Conservation (phyloP, 2,888 invertebrate species). For the Caenorhabditis imperialis region DNA sequence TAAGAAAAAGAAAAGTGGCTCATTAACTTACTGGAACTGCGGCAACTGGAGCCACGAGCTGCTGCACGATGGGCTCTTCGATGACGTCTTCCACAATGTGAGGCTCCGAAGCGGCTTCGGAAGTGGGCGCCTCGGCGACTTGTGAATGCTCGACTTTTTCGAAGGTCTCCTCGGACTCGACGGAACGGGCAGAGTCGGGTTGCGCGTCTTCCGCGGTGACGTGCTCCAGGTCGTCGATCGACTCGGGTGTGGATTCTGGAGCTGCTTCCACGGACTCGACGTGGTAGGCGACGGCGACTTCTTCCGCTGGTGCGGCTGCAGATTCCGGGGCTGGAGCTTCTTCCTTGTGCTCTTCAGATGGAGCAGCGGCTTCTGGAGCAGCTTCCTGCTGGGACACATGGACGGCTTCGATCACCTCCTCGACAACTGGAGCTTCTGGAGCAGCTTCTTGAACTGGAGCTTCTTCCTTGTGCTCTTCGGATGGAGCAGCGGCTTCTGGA, state of each 20-base stretch:
- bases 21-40: slow-evolving; percentile 44
- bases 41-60: slow-evolving; percentile 25
- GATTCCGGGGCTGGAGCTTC: background rate
- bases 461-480: slow-evolving; percentile 1
- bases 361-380: slow-evolving; percentile 8
- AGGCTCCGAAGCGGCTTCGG: slow-evolving; percentile 48
- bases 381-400: background rate
- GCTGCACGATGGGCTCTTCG: slow-evolving; percentile 15
- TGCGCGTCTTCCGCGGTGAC: slow-evolving; percentile 23
- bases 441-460: background rate
- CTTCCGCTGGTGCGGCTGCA: slow-evolving; percentile 18
- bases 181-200: slow-evolving; percentile 17
- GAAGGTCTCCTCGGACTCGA: slow-evolving; percentile 34
- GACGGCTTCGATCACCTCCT: slow-evolving; percentile 2
- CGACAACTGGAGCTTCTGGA: too few relatives aligned
- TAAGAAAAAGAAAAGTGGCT: background rate
- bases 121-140: slow-evolving; percentile 39
- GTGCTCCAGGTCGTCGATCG: slow-evolving; percentile 27
- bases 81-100: slow-evolving; percentile 49
- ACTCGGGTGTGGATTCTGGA: slow-evolving; percentile 8
- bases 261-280: slow-evolving; percentile 28
- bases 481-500: slow-evolving; percentile 2
- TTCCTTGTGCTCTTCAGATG: background rate
- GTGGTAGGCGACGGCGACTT: slow-evolving; percentile 33
- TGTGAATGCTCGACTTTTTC: slow-evolving; percentile 53